Conservation (phyloP, 2,888 invertebrate species). For the Dryococelus australis region DNA sequence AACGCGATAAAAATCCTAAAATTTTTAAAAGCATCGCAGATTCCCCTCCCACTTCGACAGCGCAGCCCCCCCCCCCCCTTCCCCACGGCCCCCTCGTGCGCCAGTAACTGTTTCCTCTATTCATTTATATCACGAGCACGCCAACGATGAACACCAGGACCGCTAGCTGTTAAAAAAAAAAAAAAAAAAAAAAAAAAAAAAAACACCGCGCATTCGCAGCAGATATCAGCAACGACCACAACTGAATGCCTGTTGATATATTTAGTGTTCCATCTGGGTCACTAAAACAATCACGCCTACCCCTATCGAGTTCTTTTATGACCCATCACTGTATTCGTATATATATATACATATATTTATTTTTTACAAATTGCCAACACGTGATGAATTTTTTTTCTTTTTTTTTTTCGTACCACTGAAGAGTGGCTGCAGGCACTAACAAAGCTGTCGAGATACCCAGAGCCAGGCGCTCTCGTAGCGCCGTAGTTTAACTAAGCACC, state of each 20-base stretch:
- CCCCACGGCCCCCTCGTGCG: too few species aligned
- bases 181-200: neutral
- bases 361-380: neutral
- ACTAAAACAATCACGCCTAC: neutral
- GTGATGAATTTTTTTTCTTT: neutral
- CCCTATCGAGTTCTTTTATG: conserved; percentile 5
- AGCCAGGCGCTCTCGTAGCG: too few species aligned
- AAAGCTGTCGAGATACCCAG: neutral
- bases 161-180: neutral
- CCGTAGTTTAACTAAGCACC: too few species aligned
- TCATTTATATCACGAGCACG: conserved; percentile 16
- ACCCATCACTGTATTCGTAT: conserved; percentile 3
- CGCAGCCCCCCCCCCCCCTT: neutral
- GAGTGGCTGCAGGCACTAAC: neutral
- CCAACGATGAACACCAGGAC: neutral
- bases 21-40: neutral
- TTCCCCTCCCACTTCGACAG: neutral
- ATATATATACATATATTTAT: too few species aligned
- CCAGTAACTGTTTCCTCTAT: conserved; percentile 16
- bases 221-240: conserved; percentile 10
- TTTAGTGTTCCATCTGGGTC: conserved; percentile 5
- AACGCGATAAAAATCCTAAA: conserved; percentile 2
- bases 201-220: neutral
- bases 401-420: neutral
- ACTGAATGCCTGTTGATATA: neutral